Evolutionary conservation across 2,888 invertebrate genomes (phyloP).

Genomic region (Ceriagrion tenellum): DNA sequence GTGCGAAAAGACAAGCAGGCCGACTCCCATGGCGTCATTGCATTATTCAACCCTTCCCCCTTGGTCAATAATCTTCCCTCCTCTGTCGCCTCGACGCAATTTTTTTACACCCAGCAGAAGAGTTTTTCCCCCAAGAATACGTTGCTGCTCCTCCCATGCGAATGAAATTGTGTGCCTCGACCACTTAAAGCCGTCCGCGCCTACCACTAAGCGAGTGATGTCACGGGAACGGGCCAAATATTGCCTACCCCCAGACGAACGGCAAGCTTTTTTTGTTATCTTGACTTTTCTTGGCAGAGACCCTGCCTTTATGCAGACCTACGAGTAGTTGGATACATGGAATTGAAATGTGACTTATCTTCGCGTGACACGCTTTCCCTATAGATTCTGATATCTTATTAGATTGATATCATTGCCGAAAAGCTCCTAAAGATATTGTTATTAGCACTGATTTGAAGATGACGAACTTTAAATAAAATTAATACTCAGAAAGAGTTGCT

Average conservation of each 20-base stretch:
- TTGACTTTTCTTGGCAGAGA: too few relatives aligned
- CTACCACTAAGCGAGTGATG: background rate
- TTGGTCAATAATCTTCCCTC: slow-evolving; percentile 10
- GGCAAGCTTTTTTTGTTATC: too few relatives aligned
- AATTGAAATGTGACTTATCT: too few relatives aligned
- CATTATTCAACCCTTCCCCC: background rate
- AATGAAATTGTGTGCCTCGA: slow-evolving; percentile 41
- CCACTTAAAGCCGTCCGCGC: slow-evolving; percentile 7
- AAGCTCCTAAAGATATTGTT: too few relatives aligned
- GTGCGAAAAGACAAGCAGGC: slow-evolving; percentile 41
- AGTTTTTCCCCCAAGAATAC: background rate
- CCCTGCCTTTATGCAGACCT: too few relatives aligned
- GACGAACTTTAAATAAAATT: too few relatives aligned
- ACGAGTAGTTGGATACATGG: too few relatives aligned
- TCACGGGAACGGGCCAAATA: background rate
- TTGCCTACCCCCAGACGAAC: background rate
- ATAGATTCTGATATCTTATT: too few relatives aligned
- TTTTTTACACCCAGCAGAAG: background rate
- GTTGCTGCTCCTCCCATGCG: background rate
- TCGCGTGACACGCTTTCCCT: too few relatives aligned
- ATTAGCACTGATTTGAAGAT: too few relatives aligned
- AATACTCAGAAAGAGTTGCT: too few relatives aligned
- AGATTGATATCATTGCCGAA: too few relatives aligned
- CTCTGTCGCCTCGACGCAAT: background rate
- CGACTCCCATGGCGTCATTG: slow-evolving; percentile 47